Base-by-base conservation (phyloP, 2,113 vertebrate species). In the Phylloscopus trochilus region DNA sequence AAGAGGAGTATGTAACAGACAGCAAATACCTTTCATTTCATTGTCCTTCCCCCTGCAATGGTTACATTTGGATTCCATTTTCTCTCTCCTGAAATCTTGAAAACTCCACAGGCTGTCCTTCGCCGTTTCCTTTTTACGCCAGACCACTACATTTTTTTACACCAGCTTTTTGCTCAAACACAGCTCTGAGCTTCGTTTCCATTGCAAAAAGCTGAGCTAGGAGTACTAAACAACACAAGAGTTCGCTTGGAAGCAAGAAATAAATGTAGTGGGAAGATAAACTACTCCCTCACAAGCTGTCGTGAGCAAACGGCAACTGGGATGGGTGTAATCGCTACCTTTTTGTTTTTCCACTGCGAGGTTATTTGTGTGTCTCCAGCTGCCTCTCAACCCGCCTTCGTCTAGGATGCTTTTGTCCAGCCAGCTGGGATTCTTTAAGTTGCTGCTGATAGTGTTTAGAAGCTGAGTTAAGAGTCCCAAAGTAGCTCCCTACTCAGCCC, bases 341-440 rank as follows among this genome's bases (percentile, higher is more conserved):
- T 76, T 74, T 83, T 62, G 55, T 94, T 87, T 83, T 70, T 80
- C 56, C 72, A 58, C 60, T 41, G 27, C 0, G 2, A 66, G 58
- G 74, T 72, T 92, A 67, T 90, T 93, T 84, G 68, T 63, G 77
- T 66, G 56, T 53, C 85, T 94, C 83, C 92, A 90, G 79, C 83
- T 96, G 88, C 93, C 69, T 89, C 59, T 80, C 51, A 55, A 35
- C 60, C 81, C 7, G 37, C 70, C 82, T 91, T 90, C 44, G 49
- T 80, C 86, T 47, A 46, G 76, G 67, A 51, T 56, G 86, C 83
- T 58, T 90, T 92, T 96, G 86, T 90, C 67, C 63, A 60, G 66
- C 68, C 92, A 96, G 81, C 93, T 96, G 95, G 86, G 80, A 91
- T 94, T 78, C 92, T 78, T 90, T 77, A 93, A 47, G 49, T 89